These are phyloP conservation scores for Amphiprion percula DNA, from an alignment of 2,113 vertebrate genomes.

Conservation along the genomic window DNA sequence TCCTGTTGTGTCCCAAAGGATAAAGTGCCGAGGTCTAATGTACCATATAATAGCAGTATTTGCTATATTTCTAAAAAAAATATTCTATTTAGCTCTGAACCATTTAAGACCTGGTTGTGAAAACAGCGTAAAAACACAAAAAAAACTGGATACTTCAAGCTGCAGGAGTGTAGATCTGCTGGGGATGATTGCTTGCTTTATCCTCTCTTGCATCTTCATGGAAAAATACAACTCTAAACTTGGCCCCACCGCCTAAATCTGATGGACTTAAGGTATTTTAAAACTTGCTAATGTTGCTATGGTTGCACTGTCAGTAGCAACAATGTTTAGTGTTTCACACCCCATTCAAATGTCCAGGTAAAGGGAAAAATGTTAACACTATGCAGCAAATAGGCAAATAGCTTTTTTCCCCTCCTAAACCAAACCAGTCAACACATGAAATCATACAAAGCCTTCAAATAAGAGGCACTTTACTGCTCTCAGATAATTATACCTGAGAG, in stretches of 20 bases:
- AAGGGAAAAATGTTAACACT: conserved; percentile 6
- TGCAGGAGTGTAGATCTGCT: conserved; percentile 21
- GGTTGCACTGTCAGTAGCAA: conserved; percentile 33
- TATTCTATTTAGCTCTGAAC: conserved; percentile 7
- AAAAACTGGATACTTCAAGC: conserved; percentile 18
- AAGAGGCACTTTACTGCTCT: conserved; percentile 47
- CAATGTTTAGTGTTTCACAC: conserved; percentile 27
- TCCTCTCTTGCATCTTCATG: conserved; percentile 11
- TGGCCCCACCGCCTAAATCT: conserved; percentile 1
- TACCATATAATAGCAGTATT: neutral
- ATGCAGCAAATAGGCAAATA: conserved; percentile 23
- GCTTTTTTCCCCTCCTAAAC: conserved; percentile 35
- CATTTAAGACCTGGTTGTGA: conserved; percentile 11
- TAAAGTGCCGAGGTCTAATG: conserved; percentile 35
- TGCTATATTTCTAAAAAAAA: conserved; percentile 19
- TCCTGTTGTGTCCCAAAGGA: conserved; percentile 34
- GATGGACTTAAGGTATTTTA: conserved; percentile 36
- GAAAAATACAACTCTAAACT: conserved; percentile 29
- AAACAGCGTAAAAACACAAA: conserved; percentile 21
- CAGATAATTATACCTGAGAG: conserved; percentile 63
- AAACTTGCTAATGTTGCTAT: conserved; percentile 43
- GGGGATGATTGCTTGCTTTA: conserved; percentile 20
- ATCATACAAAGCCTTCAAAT: conserved; percentile 38
- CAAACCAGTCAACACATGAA: conserved; percentile 53
- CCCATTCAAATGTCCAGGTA: conserved; percentile 30